phyloP scores from a whole-genome alignment of 2,113 vertebrate genomes.

The Ceuthmochares aereus region DNA sequence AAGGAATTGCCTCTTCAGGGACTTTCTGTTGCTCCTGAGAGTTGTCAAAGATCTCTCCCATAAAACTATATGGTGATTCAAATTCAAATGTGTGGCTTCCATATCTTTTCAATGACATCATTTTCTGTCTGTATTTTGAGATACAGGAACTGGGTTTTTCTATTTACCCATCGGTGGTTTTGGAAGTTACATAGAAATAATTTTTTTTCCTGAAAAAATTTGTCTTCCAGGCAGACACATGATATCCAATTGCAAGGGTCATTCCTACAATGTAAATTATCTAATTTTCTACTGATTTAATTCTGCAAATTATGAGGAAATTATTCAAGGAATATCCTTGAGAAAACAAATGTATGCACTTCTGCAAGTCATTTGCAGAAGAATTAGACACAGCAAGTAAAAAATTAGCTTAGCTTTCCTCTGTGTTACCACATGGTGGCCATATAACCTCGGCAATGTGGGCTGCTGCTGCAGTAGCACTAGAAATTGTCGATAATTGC shows the following conservation, averaged over 20 bases:
- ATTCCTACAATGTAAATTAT: neutral
- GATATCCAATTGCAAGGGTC: neutral
- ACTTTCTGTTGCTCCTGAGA: neutral
- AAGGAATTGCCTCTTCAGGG: neutral
- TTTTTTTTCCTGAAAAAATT: neutral
- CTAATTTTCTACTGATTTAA: neutral
- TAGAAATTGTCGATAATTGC: neutral
- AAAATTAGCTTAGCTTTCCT: neutral
- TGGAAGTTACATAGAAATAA: neutral
- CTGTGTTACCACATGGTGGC: constrained; percentile 39
- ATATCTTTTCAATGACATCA: neutral
- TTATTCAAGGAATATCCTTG: neutral
- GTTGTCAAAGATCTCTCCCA: neutral
- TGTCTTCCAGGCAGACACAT: neutral
- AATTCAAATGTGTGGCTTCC: neutral
- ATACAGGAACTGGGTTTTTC: neutral
- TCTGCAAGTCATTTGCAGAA: neutral
- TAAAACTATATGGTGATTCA: neutral
- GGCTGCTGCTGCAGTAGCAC: neutral
- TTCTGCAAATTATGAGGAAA: neutral
- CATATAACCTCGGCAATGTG: neutral
- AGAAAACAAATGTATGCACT: neutral
- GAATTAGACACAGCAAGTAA: neutral
- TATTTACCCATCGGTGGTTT: neutral
- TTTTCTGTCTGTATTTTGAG: neutral